These are phyloP conservation scores for Dissostichus mawsoni DNA, from an alignment of 2,113 vertebrate species.

Conservation along the genomic window DNA sequence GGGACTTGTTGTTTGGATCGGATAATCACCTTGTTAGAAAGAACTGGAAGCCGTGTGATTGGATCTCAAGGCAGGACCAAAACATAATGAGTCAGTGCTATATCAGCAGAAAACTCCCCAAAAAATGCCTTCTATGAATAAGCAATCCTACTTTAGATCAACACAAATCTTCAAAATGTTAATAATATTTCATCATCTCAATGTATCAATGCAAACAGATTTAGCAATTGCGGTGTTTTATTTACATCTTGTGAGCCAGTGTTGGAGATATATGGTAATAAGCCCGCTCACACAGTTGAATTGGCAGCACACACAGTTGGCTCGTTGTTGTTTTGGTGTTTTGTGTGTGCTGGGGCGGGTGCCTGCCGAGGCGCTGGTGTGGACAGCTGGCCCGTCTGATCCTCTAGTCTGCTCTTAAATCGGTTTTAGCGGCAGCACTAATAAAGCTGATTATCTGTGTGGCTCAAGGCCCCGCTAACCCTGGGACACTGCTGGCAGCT, in stretches of 20 bases:
- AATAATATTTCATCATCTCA: background rate
- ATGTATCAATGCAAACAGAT: background rate
- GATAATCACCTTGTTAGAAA: conserved; percentile 21
- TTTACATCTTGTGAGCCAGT: conserved; percentile 3
- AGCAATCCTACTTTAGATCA: background rate
- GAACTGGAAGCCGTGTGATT: background rate
- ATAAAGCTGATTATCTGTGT: conserved; percentile 96
- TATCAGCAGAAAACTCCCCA: background rate
- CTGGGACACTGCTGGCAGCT: conserved; percentile 87
- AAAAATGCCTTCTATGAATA: background rate
- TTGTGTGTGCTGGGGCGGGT: conserved; percentile 55
- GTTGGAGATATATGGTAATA: conserved; percentile 77
- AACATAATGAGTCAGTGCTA: background rate
- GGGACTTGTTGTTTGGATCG: conserved; percentile 32
- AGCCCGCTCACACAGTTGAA: conserved; percentile 76
- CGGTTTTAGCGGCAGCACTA: conserved; percentile 93
- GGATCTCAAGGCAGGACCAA: background rate
- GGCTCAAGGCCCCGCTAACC: conserved; percentile 90
- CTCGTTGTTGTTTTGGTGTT: conserved; percentile 72
- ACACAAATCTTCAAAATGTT: background rate
- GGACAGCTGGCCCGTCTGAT: conserved; percentile 97
- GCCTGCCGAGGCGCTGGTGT: conserved; percentile 78
- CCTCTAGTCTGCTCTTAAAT: conserved; percentile 92
- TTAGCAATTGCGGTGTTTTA: background rate
- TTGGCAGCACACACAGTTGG: conserved; percentile 69